These are phyloP conservation scores for Drosophila dives DNA, from an alignment of 2,888 invertebrate genomes.

Conservation along the genomic window DNA sequence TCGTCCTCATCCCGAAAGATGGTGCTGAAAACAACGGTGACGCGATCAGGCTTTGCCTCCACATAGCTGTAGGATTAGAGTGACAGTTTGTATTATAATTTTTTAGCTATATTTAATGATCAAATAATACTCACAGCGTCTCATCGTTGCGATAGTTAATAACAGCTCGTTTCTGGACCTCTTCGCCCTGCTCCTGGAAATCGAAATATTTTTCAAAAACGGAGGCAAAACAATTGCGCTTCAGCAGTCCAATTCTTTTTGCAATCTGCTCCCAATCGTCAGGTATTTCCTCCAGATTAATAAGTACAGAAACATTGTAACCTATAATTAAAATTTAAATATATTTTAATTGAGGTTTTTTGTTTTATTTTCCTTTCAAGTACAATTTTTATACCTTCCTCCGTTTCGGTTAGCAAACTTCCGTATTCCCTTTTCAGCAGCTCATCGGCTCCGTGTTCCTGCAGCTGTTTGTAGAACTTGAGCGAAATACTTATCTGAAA, in stretches of 20 bases:
- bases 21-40: conserved; percentile 99
- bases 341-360: background rate
- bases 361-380: background rate
- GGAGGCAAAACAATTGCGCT: conserved; percentile 99
- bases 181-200: conserved; percentile 96
- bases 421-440: conserved; percentile 97
- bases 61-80: conserved; percentile 90
- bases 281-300: conserved; percentile 97
- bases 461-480: conserved; percentile 99
- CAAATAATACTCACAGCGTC: conserved; percentile 91
- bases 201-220: conserved; percentile 99
- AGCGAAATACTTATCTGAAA: conserved; percentile 97
- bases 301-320: conserved; percentile 96
- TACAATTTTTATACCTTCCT: conserved; percentile 88
- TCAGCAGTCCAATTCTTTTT: conserved; percentile 96
- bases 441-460: conserved; percentile 99
- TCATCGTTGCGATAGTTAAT: conserved; percentile 99
- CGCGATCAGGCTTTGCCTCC: conserved; percentile 98
- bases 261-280: conserved; percentile 95
- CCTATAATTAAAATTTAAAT: conserved; percentile 86
- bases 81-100: background rate
- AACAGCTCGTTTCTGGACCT: conserved; percentile 96
- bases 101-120: fast-evolving
- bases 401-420: conserved; percentile 91
- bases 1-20: conserved; percentile 99